phyloP scores from a whole-genome alignment of 37 sponge, comb jelly and placozoan species.

The Cliona cf. orientalis region DNA sequence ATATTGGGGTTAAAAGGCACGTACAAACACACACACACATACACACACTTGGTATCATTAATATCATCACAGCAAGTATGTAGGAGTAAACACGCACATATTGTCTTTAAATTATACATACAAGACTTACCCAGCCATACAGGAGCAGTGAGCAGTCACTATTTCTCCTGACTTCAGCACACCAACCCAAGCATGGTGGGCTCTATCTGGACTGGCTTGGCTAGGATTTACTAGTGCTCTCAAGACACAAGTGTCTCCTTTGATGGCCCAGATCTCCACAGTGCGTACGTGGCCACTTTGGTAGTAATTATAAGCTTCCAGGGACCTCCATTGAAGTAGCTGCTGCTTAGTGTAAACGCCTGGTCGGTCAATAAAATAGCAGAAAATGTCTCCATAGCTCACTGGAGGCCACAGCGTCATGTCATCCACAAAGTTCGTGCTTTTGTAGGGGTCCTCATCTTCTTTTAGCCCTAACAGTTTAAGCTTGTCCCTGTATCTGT shows the following conservation, averaged over 20 bases:
- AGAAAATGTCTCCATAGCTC: slow-evolving; percentile 11
- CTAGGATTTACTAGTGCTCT: slow-evolving; percentile 46
- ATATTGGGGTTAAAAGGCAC: no score
- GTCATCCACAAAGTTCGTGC: slow-evolving; percentile 15
- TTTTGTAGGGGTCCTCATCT: slow-evolving; percentile 20
- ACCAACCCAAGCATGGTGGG: slow-evolving; percentile 31
- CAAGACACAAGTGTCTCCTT: not conserved
- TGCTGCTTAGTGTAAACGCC: slow-evolving; percentile 8
- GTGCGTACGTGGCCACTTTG: slow-evolving; percentile 30
- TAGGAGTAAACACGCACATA: no score
- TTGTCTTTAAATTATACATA: not conserved
- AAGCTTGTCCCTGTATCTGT: slow-evolving; percentile 27
- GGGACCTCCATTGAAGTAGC: slow-evolving; percentile 18
- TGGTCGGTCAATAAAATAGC: not conserved
- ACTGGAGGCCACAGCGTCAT: slow-evolving; percentile 38
- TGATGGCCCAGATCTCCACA: slow-evolving; percentile 4
- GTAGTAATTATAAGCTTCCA: slow-evolving; percentile 55
- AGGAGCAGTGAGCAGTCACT: slow-evolving; percentile 28
- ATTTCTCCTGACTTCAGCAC: slow-evolving; percentile 10
- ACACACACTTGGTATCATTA: not conserved
- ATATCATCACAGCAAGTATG: no score
- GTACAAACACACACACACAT: no score
- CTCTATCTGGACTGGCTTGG: slow-evolving; percentile 12
- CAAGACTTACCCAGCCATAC: slow-evolving; percentile 32
- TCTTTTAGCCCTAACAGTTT: slow-evolving; percentile 4